Base-by-base conservation (phyloP, 2,888 invertebrate species). In the Tenthredo distinguenda region DNA sequence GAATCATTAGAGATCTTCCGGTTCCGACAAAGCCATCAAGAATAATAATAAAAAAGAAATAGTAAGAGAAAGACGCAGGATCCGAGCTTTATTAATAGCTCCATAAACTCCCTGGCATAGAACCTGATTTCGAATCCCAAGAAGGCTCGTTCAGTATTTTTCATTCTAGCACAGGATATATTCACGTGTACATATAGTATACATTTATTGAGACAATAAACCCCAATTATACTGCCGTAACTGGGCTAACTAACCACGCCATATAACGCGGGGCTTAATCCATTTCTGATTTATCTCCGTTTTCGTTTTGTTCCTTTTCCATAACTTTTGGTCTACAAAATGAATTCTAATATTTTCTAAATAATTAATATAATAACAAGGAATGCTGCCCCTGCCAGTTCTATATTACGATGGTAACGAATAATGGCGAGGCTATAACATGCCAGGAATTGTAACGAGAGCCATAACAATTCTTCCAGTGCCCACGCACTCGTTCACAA, bases 201-300 rank as follows among this genome's bases (percentile, higher is more conserved):
- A 31, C 83, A 91, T 92, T 92, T 92, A 92, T 92, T 90, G 91
- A 88, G 91, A 92, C 92, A 91, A 92, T 92, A 92, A 92, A 92
- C 90, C 90, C 92, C 91, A 92, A 92, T 92, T 92, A 92, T 90
- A 90, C 88, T 87, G 88, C 88, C 89, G 88, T 90, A 90, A 89
- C 88, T 68, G 87, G 88, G 88, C 91, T 91, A 92, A 92, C 92
- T 92, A 92, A 90, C 91, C 90, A 87, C 84, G 86, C 86, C 81
- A 81, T 50, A 62, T 50, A 47, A 37, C n/a, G 81, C 7, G 40
- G 18, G 15, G 58, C 81, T 62, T 50, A 21, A 81, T 81, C 81
- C 62, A 31, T 81, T 26, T 62, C 34, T 62, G 37, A 58, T 58
- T 81, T 81, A 37, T 62, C 62, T 26, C 2, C 21, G 26, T 62